Conservation (phyloP, 2,888 invertebrate species). For the Caenorhabditis japonica region DNA sequence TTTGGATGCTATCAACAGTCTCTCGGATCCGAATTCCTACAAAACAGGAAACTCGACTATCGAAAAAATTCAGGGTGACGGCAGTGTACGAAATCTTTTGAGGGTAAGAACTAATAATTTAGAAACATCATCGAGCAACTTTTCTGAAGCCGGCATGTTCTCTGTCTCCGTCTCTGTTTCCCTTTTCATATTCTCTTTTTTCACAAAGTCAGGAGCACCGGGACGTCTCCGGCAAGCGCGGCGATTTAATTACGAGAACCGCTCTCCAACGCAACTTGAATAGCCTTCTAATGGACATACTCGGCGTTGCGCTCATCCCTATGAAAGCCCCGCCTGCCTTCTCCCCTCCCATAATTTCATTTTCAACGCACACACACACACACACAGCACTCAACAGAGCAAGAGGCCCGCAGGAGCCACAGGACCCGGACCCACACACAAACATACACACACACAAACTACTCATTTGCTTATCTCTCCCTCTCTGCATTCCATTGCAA, state of each 20-base stretch:
- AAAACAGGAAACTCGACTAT: slow-evolving; percentile 20
- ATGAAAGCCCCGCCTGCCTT: slow-evolving; percentile 46
- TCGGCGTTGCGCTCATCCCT: slow-evolving; percentile 42
- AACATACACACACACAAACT: slow-evolving; percentile 30
- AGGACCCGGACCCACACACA: slow-evolving; percentile 29
- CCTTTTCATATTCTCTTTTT: slow-evolving; percentile 1
- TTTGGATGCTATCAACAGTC: slow-evolving; percentile 55
- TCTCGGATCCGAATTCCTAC: slow-evolving; percentile 38
- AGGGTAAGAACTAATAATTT: slow-evolving; percentile 24
- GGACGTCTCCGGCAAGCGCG: slow-evolving; percentile 38
- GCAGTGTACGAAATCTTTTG: slow-evolving; percentile 36
- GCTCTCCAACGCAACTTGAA: slow-evolving; percentile 58
- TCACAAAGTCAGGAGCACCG: slow-evolving; percentile 40
- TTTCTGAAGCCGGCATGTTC: slow-evolving; percentile 9
- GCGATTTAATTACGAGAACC: slow-evolving; percentile 59
- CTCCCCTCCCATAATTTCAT: slow-evolving; percentile 54
- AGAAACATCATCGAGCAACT: slow-evolving; percentile 3
- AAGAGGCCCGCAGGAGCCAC: slow-evolving; percentile 47
- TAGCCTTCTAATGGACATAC: slow-evolving; percentile 60
- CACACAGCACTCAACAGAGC: slow-evolving; percentile 51
- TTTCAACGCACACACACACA: slow-evolving; percentile 51
- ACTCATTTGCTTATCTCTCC: slow-evolving; percentile 43
- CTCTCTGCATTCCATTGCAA: slow-evolving; percentile 32
- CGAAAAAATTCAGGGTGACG: slow-evolving; percentile 39
- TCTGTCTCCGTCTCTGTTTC: slow-evolving; percentile 7